A percentile compares a stretch with the other conserved stretches of the same genome.
Conservation (phyloP, 1,140 invertebrate genomes). For the Eciton burchellii region DNA sequence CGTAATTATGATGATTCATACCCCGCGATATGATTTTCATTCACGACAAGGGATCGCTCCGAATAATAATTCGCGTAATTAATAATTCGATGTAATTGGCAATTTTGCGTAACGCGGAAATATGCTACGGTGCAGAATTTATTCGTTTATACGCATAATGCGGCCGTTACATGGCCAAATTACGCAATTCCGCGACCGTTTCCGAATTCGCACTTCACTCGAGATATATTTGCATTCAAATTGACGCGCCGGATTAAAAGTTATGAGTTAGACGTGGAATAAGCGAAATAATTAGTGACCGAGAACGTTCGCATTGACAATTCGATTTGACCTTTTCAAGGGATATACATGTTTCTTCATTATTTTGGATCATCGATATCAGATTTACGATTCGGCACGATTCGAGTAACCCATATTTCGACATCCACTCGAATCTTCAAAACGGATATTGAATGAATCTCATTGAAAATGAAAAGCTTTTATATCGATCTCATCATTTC, state of each 20-base stretch:
- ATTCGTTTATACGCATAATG: background rate
- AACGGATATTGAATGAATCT: background rate
- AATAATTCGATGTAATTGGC: no score
- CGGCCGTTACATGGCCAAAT: background rate
- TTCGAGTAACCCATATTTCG: background rate
- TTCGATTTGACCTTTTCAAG: no score
- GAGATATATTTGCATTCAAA: slow-evolving; percentile 12
- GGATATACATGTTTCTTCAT: no score
- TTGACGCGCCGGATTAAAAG: background rate
- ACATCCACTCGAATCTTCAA: background rate
- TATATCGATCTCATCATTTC: background rate
- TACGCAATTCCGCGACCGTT: background rate
- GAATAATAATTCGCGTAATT: no score
- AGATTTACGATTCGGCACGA: background rate
- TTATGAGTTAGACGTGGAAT: no score
- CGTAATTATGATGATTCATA: background rate
- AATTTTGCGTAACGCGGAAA: background rate
- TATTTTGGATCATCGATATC: background rate
- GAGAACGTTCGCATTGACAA: no score
- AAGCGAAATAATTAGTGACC: no score
- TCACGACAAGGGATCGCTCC: no score
- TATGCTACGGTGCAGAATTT: background rate
- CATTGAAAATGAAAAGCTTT: background rate
- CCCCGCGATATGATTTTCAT: no score
- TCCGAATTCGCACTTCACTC: background rate